Evolutionary conservation across 2,888 invertebrate genomes (phyloP).

Genomic region (Tetheella fluctuosa): DNA sequence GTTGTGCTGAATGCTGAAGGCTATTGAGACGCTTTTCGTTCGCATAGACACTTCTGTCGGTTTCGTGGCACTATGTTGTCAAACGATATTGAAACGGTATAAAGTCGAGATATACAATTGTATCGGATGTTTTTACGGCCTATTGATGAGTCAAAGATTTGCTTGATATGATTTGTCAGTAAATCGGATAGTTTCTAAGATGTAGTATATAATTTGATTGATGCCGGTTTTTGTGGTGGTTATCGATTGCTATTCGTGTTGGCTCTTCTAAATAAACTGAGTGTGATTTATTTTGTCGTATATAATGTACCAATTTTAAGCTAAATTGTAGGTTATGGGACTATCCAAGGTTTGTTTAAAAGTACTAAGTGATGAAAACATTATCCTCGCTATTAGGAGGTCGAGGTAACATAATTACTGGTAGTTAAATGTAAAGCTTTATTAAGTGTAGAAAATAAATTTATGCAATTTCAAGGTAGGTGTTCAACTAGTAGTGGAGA

Average conservation of each 20-base stretch:
- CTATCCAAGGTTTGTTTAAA: neutral
- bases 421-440: neutral
- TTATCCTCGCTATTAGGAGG: neutral
- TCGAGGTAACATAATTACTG: neutral
- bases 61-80: conserved; percentile 20
- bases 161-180: neutral
- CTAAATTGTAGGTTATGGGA: neutral
- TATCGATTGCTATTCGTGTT: neutral
- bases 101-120: neutral
- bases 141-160: conserved; percentile 1
- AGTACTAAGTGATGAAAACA: neutral
- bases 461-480: neutral
- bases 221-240: neutral
- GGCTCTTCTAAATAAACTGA: neutral
- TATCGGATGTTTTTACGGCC: neutral
- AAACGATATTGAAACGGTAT: conserved; percentile 17
- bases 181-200: neutral
- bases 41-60: conserved; percentile 18
- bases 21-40: conserved; percentile 30
- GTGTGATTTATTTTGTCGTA: neutral
- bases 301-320: neutral
- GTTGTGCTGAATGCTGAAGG: conserved; percentile 12
- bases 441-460: neutral
- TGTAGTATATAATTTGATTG: too few species aligned
- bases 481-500: too few species aligned